Conservation (phyloP, 2,797 vertebrate genomes). For the Spea hammondii region DNA sequence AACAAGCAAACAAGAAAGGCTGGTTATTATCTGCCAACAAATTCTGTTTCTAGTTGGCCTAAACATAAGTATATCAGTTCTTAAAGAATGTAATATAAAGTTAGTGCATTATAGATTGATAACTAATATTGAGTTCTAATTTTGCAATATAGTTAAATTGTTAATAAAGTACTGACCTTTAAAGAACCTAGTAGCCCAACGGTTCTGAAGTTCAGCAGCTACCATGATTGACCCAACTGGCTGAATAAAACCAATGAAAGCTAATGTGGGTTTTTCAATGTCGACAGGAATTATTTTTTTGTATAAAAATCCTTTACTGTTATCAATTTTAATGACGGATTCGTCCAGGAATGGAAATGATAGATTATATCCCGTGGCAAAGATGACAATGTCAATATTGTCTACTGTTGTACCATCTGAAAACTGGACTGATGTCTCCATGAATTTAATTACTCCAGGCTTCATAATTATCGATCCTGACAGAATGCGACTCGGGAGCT, state of each 20-base stretch:
- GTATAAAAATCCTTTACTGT: conserved; percentile 62
- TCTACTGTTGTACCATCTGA: conserved; percentile 61
- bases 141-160: no score
- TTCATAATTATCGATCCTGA: conserved; percentile 64
- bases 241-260: conserved; percentile 65
- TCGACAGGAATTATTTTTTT: conserved; percentile 64
- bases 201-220: conserved; percentile 65
- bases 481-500: conserved; percentile 65
- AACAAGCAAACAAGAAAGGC: no score
- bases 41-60: no score
- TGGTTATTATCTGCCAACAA: no score
- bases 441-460: conserved; percentile 63
- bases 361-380: conserved; percentile 67
- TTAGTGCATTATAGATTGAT: no score
- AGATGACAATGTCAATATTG: conserved; percentile 65
- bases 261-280: conserved; percentile 60
- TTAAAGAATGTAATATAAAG: no score
- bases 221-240: conserved; percentile 57
- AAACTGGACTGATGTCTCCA: conserved; percentile 63
- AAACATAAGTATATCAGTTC: no score
- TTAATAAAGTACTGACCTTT: conserved; percentile 58
- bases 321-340: conserved; percentile 52
- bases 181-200: conserved; percentile 66
- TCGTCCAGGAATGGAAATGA: conserved; percentile 67
- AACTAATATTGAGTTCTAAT: no score